These are phyloP conservation scores for Drosophila ustulata DNA, from an alignment of 2,888 invertebrate genomes.

Conservation along the genomic window DNA sequence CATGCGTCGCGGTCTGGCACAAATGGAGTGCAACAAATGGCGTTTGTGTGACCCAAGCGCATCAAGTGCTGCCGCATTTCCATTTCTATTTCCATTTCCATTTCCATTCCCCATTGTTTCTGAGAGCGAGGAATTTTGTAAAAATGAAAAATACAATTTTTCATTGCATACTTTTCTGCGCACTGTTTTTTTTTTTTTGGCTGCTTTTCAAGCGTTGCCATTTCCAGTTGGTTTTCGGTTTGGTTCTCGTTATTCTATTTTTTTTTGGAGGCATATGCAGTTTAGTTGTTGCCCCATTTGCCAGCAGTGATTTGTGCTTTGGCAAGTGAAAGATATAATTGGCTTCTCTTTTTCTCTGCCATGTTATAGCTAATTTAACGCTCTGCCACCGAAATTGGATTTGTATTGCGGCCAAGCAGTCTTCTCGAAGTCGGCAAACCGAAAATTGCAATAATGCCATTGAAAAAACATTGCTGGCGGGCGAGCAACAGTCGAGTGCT, in stretches of 20 bases:
- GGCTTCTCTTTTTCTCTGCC: constrained; percentile 35
- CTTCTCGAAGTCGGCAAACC: neutral
- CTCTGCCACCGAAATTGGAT: constrained; percentile 61
- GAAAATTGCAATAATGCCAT: constrained; percentile 51
- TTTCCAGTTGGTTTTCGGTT: neutral
- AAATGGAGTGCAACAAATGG: constrained; percentile 46
- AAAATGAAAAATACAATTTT: constrained; percentile 30
- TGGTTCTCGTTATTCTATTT: constrained; percentile 31
- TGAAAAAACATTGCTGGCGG: constrained; percentile 25
- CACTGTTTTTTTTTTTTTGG: constrained; percentile 3
- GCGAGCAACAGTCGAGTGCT: constrained; percentile 2
- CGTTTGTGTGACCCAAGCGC: constrained; percentile 29
- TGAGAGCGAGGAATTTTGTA: constrained; percentile 23
- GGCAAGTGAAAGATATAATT: constrained; percentile 67
- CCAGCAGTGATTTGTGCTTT: constrained; percentile 56
- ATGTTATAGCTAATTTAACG: constrained; percentile 58
- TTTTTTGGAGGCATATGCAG: constrained; percentile 15
- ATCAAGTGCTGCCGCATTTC: constrained; percentile 6
- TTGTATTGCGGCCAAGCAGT: constrained; percentile 31
- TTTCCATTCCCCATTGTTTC: constrained; percentile 50
- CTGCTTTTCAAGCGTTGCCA: constrained; percentile 1
- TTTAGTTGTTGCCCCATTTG: constrained; percentile 52
- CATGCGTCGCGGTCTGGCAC: neutral
- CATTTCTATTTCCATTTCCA: constrained; percentile 30
- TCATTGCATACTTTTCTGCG: constrained; percentile 56